Evolutionary conservation across 2,888 invertebrate species (phyloP), one percentile per base, ranked within the genome.

Genomic region (Congeria kusceri): DNA sequence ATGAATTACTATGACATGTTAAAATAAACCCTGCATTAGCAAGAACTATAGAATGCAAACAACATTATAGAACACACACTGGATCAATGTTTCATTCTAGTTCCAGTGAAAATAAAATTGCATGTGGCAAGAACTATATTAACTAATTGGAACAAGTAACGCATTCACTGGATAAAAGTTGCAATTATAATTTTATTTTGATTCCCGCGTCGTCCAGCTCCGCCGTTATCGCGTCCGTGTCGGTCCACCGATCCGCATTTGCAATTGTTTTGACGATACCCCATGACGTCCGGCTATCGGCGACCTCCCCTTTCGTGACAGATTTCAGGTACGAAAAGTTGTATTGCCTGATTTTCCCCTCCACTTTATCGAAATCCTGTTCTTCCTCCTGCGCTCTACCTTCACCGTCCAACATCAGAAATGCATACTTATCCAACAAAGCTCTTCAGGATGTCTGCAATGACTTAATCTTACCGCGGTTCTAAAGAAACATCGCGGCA

Each of bases 311-410:
- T n/a, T 61, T 66, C 7, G 27, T 59, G 0, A 65, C 39, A 13
- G 53, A 32, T 29, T 49, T 65, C 15, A 73, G 1, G 39, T 66
- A 73, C 0, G 49, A 3, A 25, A 65, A 47, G 27, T 65, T 73
- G 20, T 73, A 66, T 18, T 58, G 59, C 23, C 72, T 57, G n/a
- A 73, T 61, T 53, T 69, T 76, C 5, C 20, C 32, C 1, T 76
- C 61, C 3, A 49, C 32, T 23, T 65, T 56, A 15, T 65, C 72
- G 1, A 11, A n/a, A 11, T 44, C 56, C 15, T 56, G 47, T 20
- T 39, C 57, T 27, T 70, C 76, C 9, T 65, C 61, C n/a, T 32
- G 23, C 1, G 71, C 29, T 32, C 47, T 68, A 1, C 58, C 68
- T 32, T 68, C 59, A 1, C 69, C 75, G 4, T 68, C 69, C n/a